Base-by-base conservation (phyloP, 2,113 vertebrate genomes). In the Circaetus cinerascens region DNA sequence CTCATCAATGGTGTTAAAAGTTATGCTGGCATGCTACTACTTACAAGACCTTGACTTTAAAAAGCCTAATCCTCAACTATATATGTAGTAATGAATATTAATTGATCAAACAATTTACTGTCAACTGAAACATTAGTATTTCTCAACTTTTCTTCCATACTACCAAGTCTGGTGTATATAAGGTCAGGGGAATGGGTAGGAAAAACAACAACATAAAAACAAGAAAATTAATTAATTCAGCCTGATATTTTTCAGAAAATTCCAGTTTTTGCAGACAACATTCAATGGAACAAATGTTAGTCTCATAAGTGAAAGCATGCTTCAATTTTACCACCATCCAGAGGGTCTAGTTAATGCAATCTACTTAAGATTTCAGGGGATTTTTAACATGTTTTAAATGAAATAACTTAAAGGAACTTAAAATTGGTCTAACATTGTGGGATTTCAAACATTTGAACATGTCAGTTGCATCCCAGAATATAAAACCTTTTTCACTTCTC, bases 391-490 rank as follows among this genome's bases (percentile, higher is more conserved):
- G 97, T 97, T 96, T 98, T 96, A 94, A 98, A 97, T 98, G 97
- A 96, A 98, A 98, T 98, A 98, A 97, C 98, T 98, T 98, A 98
- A 95, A 98, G 96, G 94, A 98, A 98, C 96, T 97, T 97, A 98
- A 98, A 98, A 98, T 98, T 98, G 98, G 98, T 98, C 98, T 98
- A 98, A 97, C 98, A 97, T 97, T 98, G 95, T 98, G 98, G 98
- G 98, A 98, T 98, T 96, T 98, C 98, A 98, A 98, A 98, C 98
- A 98, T 98, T 98, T 98, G 98, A 98, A 99, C 98, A 98, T 98
- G 98, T 99, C 90, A 97, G 96, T 98, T 98, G 98, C 98, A 98
- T 99, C 98, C 98, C 98, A 98, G 98, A 98, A 98, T 98, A 99
- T 98, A 98, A 98, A 97, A 98, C 96, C 97, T 96, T 98, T 97